Base-by-base conservation (phyloP, 2,888 invertebrate species). In the Tetropium fuscum region DNA sequence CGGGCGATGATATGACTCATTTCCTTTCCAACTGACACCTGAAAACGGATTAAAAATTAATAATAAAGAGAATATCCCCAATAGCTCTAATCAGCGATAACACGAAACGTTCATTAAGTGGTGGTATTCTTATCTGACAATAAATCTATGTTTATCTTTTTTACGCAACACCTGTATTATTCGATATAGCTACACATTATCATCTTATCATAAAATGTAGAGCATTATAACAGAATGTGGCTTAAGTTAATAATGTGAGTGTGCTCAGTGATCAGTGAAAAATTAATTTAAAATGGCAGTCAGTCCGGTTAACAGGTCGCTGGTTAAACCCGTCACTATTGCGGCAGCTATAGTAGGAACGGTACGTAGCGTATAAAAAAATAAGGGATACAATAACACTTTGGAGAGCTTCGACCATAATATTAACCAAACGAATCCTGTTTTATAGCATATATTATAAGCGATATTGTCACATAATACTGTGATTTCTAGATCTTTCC, bases 261-360 rank as follows among this genome's bases (percentile, higher is more conserved):
- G 44, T 15, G 44, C 18, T n/a, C n/a, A 44, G 27, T 27, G 44
- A 13, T 25, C 11, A 1, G 34, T 27, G 15, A 27, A 7, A 25
- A 41, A 32, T 7, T 18, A n/a, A 38, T 16, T 51, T 30, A 19
- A 45, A 30, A 38, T 40, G 51, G 27, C 30, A 20, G 40, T 18
- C 32, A 13, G 41, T 25, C 25, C 25, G n/a, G 16, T 22, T 11
- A 32, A 53, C 20, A 38, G 25, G 18, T 18, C 53, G 10, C 18
- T 51, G 1, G 38, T 56, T 4, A 58, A 53, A 22, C 49, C 49
- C 41, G 48, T 64, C n/a, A 51, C 53, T n/a, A 36, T 61, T 6
- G 56, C 61, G 6, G 61, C 59, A 34, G 61, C 61, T 27, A 15
- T 59, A 2, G 57, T 61, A 22, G 59, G 58, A 53, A 49, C 54